Evolutionary conservation across 2,888 invertebrate genomes (phyloP), one percentile per base, ranked within the genome.

Genomic region (Cepaea hortensis): DNA sequence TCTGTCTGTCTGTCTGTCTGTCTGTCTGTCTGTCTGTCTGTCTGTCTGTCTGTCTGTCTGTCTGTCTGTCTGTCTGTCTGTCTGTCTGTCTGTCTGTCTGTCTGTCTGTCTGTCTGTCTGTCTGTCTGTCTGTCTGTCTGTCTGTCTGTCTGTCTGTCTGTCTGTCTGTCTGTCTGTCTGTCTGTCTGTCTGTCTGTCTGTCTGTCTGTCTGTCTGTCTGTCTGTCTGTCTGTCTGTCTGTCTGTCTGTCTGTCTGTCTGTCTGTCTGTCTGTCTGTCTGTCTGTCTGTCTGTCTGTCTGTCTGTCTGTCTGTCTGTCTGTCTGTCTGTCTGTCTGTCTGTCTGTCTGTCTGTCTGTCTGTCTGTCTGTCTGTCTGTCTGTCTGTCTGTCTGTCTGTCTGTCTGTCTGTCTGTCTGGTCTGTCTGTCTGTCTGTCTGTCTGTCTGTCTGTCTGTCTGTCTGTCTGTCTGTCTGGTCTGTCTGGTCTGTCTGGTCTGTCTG

Each of bases 31-130:
- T 62, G 13, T 11, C 62, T 62, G 13, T 62, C 62, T 13, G 62
- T 62, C 62, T 6, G 6, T 62, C 13, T n/a, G n/a, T n/a, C n/a
- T n/a, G n/a, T n/a, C n/a, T n/a, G n/a, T n/a, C n/a, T n/a, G n/a
- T n/a, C n/a, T n/a, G n/a, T n/a, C n/a, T n/a, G n/a, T n/a, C n/a
- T n/a, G n/a, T n/a, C n/a, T n/a, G n/a, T 55, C 55, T 62, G 73
- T 83, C 73, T 75, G 61, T 83, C 73, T 83, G 61, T 75, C 55
- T 75, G 15, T 75, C 48, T 62, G 35, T 55, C 35, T 75, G 7
- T 62, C 62, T 75, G 61, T 75, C 55, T 75, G 61, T 83, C 83
- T 73, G 15, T 65, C 65, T 81, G 62, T 81, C 65, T 65, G 35
- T 81, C 81, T 81, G 15, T 65, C 73, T 83, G 23, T 75, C 55